Percentiles rank a stretch among this genome's conserved stretches.
Conservation (phyloP, 2,888 invertebrate genomes). For the Timema cristinae region DNA sequence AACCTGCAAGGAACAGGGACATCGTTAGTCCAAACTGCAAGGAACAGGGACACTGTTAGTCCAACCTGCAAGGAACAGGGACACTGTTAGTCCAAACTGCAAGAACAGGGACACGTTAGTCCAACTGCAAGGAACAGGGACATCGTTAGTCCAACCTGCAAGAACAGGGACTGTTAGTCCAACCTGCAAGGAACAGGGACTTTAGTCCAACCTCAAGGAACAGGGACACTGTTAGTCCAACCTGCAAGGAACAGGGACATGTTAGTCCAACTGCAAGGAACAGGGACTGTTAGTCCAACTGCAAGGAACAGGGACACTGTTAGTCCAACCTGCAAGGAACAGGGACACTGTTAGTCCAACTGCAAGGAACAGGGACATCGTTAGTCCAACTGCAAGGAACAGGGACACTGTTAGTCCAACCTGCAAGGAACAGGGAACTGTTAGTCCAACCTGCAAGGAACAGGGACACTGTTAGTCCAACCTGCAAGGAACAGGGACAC, state of each 20-base stretch:
- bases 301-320: conserved; percentile 2
- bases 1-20: conserved; percentile 3
- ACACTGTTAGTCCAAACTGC: conserved; percentile 22
- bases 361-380: too few species aligned
- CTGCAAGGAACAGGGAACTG: too few species aligned
- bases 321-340: conserved; percentile 22
- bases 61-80: conserved; percentile 5
- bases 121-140: conserved; percentile 3
- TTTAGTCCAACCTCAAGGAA: too few species aligned
- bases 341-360: conserved; percentile 21
- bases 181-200: conserved; percentile 7
- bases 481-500: too few species aligned
- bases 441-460: conserved; percentile 10
- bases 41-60: conserved; percentile 35
- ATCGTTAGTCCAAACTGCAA: conserved; percentile 25
- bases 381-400: conserved; percentile 35
- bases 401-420: conserved; percentile 35
- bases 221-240: conserved; percentile 19
- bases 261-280: too few species aligned
- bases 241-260: conserved; percentile 40
- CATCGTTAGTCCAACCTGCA: conserved; percentile 24
- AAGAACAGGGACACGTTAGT: too few species aligned
- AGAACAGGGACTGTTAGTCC: conserved; percentile 35
- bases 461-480: conserved; percentile 19
- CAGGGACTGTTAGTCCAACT: conserved; percentile 10